Conservation (phyloP, 2,113 vertebrate species). For the Aptenodytes patagonicus region DNA sequence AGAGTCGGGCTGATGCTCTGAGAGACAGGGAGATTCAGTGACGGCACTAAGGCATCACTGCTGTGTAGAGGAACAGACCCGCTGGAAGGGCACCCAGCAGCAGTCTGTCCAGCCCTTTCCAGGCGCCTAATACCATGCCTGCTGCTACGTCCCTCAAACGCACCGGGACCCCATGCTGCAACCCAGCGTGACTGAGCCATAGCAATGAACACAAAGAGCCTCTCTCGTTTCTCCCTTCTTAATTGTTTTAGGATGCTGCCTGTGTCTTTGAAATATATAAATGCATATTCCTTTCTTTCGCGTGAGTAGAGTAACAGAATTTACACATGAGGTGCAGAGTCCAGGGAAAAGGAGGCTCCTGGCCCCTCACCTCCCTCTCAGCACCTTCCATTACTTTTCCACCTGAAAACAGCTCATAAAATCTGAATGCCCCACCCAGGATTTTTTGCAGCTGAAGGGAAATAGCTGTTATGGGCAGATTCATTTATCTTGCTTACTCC, state of each 20-base stretch:
- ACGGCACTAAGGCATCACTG: rapidly evolving
- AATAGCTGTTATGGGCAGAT: background rate
- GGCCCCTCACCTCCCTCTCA: background rate
- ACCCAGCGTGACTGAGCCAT: background rate
- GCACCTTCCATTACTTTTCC: background rate
- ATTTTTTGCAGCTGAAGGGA: background rate
- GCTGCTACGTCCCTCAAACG: rapidly evolving
- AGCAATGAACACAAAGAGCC: background rate
- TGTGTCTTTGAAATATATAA: background rate
- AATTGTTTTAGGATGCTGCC: background rate
- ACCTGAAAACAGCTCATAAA: background rate
- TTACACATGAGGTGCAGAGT: background rate
- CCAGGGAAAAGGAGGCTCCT: background rate
- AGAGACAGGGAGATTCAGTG: background rate
- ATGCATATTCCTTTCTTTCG: background rate
- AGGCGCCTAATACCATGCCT: rapidly evolving
- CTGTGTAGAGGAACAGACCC: background rate
- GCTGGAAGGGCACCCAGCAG: background rate
- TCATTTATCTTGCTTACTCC: background rate
- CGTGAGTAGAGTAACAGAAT: background rate
- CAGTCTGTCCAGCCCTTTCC: too few relatives aligned
- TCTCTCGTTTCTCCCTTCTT: background rate
- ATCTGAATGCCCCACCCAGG: background rate
- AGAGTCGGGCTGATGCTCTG: background rate
- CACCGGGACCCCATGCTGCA: rapidly evolving